phyloP scores from a whole-genome alignment of 2,888 invertebrate genomes.

The Eupithecia insigniata region DNA sequence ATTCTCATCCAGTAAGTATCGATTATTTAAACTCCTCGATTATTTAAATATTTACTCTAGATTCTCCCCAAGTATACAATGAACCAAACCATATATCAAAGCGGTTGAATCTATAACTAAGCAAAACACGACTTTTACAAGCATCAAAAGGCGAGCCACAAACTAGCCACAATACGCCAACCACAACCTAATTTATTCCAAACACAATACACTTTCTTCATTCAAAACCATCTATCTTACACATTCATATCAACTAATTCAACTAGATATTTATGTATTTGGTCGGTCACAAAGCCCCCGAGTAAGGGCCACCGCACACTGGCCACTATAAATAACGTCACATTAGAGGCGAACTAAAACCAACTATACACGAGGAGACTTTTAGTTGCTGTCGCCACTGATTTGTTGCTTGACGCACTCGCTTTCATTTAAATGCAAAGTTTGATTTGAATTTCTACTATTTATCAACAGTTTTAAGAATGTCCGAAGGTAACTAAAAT shows the following conservation, averaged over 20 bases:
- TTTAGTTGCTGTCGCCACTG: neutral
- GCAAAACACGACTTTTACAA: conserved; percentile 1
- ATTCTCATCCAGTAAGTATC: too few relatives aligned
- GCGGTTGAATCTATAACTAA: neutral
- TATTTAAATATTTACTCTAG: too few relatives aligned
- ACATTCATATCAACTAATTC: conserved; percentile 66
- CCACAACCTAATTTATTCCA: conserved; percentile 39
- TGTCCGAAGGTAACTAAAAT: too few relatives aligned
- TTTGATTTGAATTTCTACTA: neutral
- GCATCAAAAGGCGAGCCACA: conserved; percentile 13
- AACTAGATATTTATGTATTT: conserved; percentile 66
- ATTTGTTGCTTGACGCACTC: neutral
- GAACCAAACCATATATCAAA: neutral
- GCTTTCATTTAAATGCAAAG: neutral
- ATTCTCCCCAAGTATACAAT: neutral
- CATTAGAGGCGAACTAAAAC: conserved; percentile 68
- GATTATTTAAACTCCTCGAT: too few relatives aligned
- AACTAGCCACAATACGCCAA: conserved; percentile 20
- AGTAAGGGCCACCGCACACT: conserved; percentile 69
- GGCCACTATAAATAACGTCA: conserved; percentile 74
- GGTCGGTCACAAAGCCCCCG: conserved; percentile 64
- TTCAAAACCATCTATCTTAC: conserved; percentile 59
- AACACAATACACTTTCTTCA: conserved; percentile 47
- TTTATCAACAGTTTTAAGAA: neutral
- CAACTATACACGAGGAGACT: conserved; percentile 54